Conservation (phyloP, 1,140 invertebrate species). For the Brachionus koreanus region DNA sequence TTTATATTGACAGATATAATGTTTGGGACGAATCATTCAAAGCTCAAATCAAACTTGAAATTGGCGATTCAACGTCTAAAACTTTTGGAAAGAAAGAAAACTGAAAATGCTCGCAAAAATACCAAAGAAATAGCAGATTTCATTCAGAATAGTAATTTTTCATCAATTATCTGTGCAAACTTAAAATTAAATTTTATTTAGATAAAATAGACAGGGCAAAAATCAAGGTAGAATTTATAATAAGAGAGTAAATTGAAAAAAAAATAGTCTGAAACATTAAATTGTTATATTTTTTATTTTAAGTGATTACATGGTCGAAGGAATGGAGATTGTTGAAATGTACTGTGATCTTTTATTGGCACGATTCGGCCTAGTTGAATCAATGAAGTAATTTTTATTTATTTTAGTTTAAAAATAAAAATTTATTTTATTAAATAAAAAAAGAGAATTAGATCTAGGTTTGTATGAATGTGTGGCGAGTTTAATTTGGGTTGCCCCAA, state of each 20-base stretch:
- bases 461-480: slow-evolving; percentile 90
- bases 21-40: slow-evolving; percentile 72
- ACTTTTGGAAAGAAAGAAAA: slow-evolving; percentile 94
- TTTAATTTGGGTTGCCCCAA: slow-evolving; percentile 90
- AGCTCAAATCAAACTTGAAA: slow-evolving; percentile 91
- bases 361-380: slow-evolving; percentile 89
- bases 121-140: slow-evolving; percentile 44
- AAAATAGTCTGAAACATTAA: not conserved
- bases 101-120: slow-evolving; percentile 38
- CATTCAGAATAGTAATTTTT: slow-evolving; percentile 38
- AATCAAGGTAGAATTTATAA: slow-evolving; percentile 95
- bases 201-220: slow-evolving; percentile 82
- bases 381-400: slow-evolving; percentile 97
- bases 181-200: slow-evolving; percentile 62
- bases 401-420: no score
- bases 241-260: slow-evolving; percentile 68
- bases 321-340: slow-evolving; percentile 98
- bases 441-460: slow-evolving; percentile 82
- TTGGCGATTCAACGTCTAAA: slow-evolving; percentile 87
- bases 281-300: not conserved
- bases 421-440: slow-evolving; percentile 48
- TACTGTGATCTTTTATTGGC: slow-evolving; percentile 94
- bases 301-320: slow-evolving; percentile 92
- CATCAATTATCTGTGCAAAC: not conserved
- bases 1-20: not conserved